Conservation (phyloP, 1,140 invertebrate genomes). For the Drosophila triauraria region DNA sequence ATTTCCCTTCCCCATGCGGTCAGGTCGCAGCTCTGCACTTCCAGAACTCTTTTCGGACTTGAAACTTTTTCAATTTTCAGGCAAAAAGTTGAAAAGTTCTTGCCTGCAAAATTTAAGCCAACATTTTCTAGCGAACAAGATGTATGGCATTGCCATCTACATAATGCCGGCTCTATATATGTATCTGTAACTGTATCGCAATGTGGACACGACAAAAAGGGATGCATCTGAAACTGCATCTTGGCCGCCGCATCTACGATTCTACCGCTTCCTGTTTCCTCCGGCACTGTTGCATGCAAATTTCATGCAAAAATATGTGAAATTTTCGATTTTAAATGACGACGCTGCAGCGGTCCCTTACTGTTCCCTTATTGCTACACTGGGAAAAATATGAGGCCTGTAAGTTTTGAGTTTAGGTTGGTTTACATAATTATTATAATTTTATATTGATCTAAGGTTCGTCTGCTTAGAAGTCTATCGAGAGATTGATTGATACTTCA, state of each 20-base stretch:
- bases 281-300: constrained; percentile 65
- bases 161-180: constrained; percentile 46
- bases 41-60: constrained; percentile 1
- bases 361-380: not conserved
- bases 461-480: not conserved
- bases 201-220: constrained; percentile 48
- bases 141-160: constrained; percentile 32
- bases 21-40: constrained; percentile 7
- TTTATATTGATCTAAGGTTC: no score
- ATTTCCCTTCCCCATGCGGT: constrained; percentile 12
- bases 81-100: constrained; percentile 42
- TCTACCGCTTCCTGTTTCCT: constrained; percentile 35
- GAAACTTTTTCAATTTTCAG: constrained; percentile 40
- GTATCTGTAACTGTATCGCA: constrained; percentile 41
- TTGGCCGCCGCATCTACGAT: constrained; percentile 23
- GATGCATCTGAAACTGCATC: constrained; percentile 44
- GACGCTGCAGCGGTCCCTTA: constrained; percentile 27
- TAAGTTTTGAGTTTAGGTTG: no score
- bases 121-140: constrained; percentile 12
- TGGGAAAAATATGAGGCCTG: not conserved
- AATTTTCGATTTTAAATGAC: constrained; percentile 80
- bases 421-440: no score
- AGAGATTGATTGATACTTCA: not conserved
- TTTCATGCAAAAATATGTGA: constrained; percentile 82
- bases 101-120: constrained; percentile 36